These are phyloP conservation scores for Cyrtodaria siliqua DNA, from an alignment of 2,888 invertebrate genomes.

Conservation along the genomic window DNA sequence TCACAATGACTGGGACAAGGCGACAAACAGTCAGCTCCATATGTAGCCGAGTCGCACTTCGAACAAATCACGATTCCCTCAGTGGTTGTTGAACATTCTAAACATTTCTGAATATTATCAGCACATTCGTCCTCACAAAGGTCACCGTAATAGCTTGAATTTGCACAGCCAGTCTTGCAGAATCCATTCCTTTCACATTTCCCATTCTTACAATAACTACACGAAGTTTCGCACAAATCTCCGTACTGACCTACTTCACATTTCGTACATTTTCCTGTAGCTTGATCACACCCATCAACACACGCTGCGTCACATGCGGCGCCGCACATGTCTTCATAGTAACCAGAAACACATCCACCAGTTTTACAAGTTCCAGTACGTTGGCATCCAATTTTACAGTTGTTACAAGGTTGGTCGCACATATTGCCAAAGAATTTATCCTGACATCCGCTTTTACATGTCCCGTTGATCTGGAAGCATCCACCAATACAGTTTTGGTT, in stretches of 20 bases:
- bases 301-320: conserved; percentile 5
- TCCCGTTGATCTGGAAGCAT: background rate
- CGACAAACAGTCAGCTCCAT: conserved; percentile 31
- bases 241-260: conserved; percentile 29
- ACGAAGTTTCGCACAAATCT: conserved; percentile 21
- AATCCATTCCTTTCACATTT: conserved; percentile 44
- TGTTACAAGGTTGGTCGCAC: background rate
- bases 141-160: conserved; percentile 32
- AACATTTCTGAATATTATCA: conserved; percentile 21
- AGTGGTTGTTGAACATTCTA: conserved; percentile 21
- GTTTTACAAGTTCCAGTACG: conserved; percentile 1
- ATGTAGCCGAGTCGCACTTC: conserved; percentile 29
- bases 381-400: background rate
- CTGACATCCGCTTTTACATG: background rate
- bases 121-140: conserved; percentile 44
- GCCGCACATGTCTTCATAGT: conserved; percentile 35
- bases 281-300: conserved; percentile 13
- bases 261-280: conserved; percentile 21
- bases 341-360: conserved; percentile 14
- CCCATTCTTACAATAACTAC: conserved; percentile 27
- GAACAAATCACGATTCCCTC: conserved; percentile 14
- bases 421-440: background rate
- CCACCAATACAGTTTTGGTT: background rate
- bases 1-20: conserved; percentile 49
- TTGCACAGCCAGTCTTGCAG: conserved; percentile 37